Evolutionary conservation across 1,140 invertebrate species (phyloP), one percentile per base, ranked within the genome.

Genomic region (Parapsyche elsis): DNA sequence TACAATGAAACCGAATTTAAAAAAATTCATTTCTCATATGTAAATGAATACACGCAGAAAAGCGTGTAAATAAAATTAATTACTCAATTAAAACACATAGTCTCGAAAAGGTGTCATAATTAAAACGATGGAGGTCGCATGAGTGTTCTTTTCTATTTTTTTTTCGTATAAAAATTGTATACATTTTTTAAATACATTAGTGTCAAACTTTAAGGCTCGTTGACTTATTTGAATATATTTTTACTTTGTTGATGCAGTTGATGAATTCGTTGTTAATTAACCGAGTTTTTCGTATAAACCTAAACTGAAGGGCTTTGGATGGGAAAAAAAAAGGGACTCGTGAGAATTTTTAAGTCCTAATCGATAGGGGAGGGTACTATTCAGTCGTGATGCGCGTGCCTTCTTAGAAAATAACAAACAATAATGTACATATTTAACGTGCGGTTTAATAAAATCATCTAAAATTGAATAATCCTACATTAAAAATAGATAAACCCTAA

Each of bases 31-130:
- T 67, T 67, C 26, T 67, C 64, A 5, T 67, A 67, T 67, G 64
- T 30, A 67, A 67, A 67, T 67, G 64, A 26, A 23, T 67, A 67
- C 64, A 67, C 24, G 9, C 9, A 67, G 21, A 30, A 67, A 67
- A 38, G 24, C 64, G 64, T 67, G 64, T 67, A 67, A 67, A 67
- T 67, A 67, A 67, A 67, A 67, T 67, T 24, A 67, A 67, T 67
- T 67, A 67, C 64, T 67, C 64, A 67, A 67, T 67, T 67, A 67
- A 67, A 23, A 23, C 64, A 0, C 21, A 23, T 5, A 67, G 19
- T 23, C 12, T 26, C 19, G 21, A 67, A 26, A 67, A 67, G 64
- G 64, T 67, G 64, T 67, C 64, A 67, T 67, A 67, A 67, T 67
- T 67, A 67, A 67, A 67, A 30, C 2, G 64, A 67, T 67, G 64